Percentiles rank a stretch among this genome's conserved stretches.
Conservation (phyloP, 1,140 invertebrate genomes). For the Cyclina sinensis region DNA sequence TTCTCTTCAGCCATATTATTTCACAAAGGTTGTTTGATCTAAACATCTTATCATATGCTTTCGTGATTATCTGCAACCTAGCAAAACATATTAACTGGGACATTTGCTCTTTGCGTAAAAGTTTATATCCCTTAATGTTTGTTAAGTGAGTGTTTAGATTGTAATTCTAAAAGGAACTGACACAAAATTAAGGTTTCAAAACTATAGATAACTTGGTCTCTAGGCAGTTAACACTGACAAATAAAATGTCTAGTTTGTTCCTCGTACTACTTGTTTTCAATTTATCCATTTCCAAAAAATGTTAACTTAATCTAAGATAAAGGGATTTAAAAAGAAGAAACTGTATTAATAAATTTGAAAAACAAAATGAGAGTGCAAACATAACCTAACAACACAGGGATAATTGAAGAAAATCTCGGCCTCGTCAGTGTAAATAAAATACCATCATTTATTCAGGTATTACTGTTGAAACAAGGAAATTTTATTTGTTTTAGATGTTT, state of each 20-base stretch:
- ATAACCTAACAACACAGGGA: neutral
- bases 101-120: neutral
- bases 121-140: conserved; percentile 56
- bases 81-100: neutral
- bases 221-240: neutral
- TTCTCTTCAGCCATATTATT: too few species aligned
- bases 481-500: conserved; percentile 1
- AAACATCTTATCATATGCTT: too few species aligned
- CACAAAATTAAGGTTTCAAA: neutral
- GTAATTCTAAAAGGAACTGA: conserved; percentile 17
- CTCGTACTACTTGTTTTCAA: conserved; percentile 10
- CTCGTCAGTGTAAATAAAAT: neutral
- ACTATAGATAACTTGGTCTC: neutral
- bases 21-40: too few species aligned
- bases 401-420: neutral
- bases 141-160: conserved; percentile 55
- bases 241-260: neutral
- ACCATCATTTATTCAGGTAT: conserved; percentile 33
- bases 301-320: conserved; percentile 56
- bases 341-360: conserved; percentile 14
- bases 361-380: conserved; percentile 20
- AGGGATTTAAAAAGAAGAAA: conserved; percentile 24
- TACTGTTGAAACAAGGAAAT: conserved; percentile 12
- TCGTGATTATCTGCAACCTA: neutral
- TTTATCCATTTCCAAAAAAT: conserved; percentile 45